Evolutionary conservation across 2,113 vertebrate species (phyloP).

Genomic region (Ammodytes dubius): DNA sequence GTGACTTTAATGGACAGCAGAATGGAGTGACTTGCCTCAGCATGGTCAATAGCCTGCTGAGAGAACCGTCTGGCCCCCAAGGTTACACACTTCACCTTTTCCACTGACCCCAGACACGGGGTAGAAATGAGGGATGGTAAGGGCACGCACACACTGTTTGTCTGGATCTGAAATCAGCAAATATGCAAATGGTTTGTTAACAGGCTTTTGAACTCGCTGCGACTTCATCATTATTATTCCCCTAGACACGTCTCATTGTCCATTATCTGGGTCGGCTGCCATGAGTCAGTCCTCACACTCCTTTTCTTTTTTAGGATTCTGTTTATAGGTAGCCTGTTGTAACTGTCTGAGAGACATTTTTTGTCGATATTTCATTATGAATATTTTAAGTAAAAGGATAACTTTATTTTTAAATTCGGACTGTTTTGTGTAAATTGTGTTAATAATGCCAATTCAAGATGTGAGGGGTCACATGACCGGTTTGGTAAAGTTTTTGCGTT

Average conservation of each 20-base stretch:
- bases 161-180: constrained; percentile 3
- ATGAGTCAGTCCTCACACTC: constrained; percentile 28
- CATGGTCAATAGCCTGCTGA: constrained; percentile 70
- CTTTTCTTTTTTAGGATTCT: constrained; percentile 39
- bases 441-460: too few species aligned
- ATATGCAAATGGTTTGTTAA: constrained; percentile 42
- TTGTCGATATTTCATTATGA: too few species aligned
- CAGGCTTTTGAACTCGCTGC: constrained; percentile 31
- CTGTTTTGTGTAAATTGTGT: too few species aligned
- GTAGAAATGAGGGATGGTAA: constrained; percentile 10
- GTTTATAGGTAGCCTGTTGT: constrained; percentile 33
- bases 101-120: constrained; percentile 55
- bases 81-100: constrained; percentile 60
- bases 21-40: constrained; percentile 62
- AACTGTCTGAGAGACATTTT: too few species aligned
- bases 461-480: too few species aligned
- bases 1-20: constrained; percentile 46
- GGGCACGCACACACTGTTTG: neutral
- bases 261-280: constrained; percentile 53
- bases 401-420: too few species aligned
- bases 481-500: too few species aligned
- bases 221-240: constrained; percentile 39
- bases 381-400: too few species aligned
- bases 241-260: constrained; percentile 15
- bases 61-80: constrained; percentile 73